Evolutionary conservation across 1,140 invertebrate genomes (phyloP), one percentile per base, ranked within the genome.

Genomic region (Oncopodura yosiiana): DNA sequence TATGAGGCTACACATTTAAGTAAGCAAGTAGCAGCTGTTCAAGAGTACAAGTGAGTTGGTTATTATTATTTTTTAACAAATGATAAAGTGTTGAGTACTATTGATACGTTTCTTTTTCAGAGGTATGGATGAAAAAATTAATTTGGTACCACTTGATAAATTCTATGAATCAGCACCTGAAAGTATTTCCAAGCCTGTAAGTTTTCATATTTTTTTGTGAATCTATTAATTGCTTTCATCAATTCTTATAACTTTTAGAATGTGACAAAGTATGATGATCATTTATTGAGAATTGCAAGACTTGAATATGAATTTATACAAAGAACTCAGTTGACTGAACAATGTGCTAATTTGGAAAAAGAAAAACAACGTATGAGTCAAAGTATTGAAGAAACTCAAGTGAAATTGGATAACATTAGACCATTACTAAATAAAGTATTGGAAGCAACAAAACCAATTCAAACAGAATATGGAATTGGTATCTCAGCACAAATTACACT

Each of bases 1-100:
- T 96, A 96, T 71, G 94, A 96, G 77, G 82, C 87, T 11, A 83
- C 88, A 68, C 90, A 96, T 75, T 74, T 96, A 2, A 83, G 91
- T 58, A 90, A 90, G 65, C 92, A 96, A 78, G 89, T 94, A 12
- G 81, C 84, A 2, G 93, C 93, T 68, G 95, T 93, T 71, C 74
- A 91, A 24, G 86, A 94, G 67, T 95, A 94, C 68, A 87, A 83
- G 82, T 86, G 73, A 71, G 73, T 71, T n/a, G n/a, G n/a, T n/a
- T n/a, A n/a, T n/a, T n/a, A n/a, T n/a, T n/a, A n/a, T n/a, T n/a
- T n/a, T n/a, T n/a, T n/a, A n/a, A n/a, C n/a, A n/a, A n/a, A n/a
- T 21, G 24, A 50, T 24, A 50, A 23, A 3, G 18, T 27, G 16
- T 41, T 23, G 19, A 8, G 14, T 19, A 32, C 3, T 32, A 9